Evolutionary conservation across 2,888 invertebrate species (phyloP).

Genomic region (Incurvaria masculella): DNA sequence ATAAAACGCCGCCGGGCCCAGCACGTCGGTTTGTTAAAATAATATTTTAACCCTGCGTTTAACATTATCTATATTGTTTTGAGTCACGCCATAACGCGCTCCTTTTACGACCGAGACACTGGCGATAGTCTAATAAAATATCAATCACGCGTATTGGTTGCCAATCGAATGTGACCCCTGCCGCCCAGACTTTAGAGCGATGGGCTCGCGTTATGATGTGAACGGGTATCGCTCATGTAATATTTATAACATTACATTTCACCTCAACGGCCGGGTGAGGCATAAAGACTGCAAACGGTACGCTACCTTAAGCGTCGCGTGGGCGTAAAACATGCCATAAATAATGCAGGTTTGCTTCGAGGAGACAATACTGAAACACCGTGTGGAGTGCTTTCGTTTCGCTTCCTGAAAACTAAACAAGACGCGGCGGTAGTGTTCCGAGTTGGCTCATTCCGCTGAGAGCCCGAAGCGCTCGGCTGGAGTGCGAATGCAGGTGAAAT

Average conservation of each 20-base stretch:
- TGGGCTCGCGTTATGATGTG: not conserved
- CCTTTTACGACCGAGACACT: not conserved
- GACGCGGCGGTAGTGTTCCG: no score
- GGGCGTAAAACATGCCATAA: not conserved
- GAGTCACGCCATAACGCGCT: not conserved
- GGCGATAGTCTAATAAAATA: not conserved
- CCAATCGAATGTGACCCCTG: not conserved
- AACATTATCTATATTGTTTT: not conserved
- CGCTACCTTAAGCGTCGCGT: not conserved
- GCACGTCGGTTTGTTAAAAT: no score
- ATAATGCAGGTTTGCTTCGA: not conserved
- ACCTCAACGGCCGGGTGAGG: not conserved
- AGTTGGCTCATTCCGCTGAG: no score
- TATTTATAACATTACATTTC: not conserved
- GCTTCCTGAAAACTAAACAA: no score
- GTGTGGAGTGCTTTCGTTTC: not conserved
- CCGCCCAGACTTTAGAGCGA: not conserved
- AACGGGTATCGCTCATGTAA: not conserved
- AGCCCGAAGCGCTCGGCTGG: no score
- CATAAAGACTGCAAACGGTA: not conserved
- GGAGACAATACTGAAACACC: not conserved
- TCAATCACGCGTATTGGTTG: not conserved
- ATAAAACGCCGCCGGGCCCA: no score
- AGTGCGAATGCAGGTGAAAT: no score
- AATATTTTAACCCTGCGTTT: not conserved